phyloP scores from a whole-genome alignment of 2,888 invertebrate genomes.

The Aplocera efformata region DNA sequence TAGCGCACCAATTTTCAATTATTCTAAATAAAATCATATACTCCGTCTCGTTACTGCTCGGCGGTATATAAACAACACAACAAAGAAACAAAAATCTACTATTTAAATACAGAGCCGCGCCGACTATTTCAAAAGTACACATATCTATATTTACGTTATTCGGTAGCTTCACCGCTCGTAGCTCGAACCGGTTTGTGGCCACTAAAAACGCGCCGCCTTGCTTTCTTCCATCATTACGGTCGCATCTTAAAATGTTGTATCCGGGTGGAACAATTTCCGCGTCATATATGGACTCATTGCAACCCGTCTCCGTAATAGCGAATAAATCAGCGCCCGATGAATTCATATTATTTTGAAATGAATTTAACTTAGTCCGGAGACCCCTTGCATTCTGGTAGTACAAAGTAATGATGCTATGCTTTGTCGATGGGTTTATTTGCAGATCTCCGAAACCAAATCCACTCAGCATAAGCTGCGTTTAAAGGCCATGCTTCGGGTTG shows the following conservation, averaged over 20 bases:
- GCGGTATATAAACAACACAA: slow-evolving; percentile 28
- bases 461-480: slow-evolving; percentile 26
- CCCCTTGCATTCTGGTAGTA: slow-evolving; percentile 23
- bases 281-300: slow-evolving; percentile 20
- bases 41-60: slow-evolving; percentile 21
- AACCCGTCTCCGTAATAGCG: slow-evolving; percentile 16
- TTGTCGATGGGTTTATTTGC: background rate
- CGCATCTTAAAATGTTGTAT: slow-evolving; percentile 19
- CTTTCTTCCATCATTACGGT: slow-evolving; percentile 19
- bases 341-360: slow-evolving; percentile 7
- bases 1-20: slow-evolving; percentile 16
- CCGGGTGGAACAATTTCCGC: slow-evolving; percentile 19
- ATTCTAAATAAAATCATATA: slow-evolving; percentile 25
- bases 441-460: slow-evolving; percentile 31
- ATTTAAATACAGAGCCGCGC: slow-evolving; percentile 10
- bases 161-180: slow-evolving; percentile 12
- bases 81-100: slow-evolving; percentile 14
- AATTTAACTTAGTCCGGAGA: slow-evolving; percentile 18
- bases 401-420: slow-evolving; percentile 6
- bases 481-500: slow-evolving; percentile 19
- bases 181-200: slow-evolving; percentile 17
- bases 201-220: slow-evolving; percentile 13
- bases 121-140: slow-evolving; percentile 20
- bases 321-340: slow-evolving; percentile 20
- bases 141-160: slow-evolving; percentile 9